Evolutionary conservation across 2,113 vertebrate species (phyloP), one percentile per base, ranked within the genome.

Genomic region (Podiceps cristatus): DNA sequence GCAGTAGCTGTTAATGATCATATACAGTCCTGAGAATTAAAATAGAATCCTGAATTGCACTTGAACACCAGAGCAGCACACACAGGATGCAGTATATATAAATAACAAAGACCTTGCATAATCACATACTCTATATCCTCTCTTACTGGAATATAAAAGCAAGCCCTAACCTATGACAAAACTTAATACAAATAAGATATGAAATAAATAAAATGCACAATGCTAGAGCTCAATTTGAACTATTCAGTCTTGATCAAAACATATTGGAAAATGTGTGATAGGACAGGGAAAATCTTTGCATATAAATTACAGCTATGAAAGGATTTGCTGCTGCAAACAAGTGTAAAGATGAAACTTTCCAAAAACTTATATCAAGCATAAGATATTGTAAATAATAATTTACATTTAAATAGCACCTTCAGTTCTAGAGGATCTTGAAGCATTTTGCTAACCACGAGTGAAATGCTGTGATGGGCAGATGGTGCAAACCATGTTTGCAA

Each of bases 41-140:
- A 97, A 96, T 96, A 95, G 93, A 96, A 96, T 67, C 77, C 93
- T 67, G 85, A 81, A 93, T 97, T 96, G 96, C 87, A 79, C 86
- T 95, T 77, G 89, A 95, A 87, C 90, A 87, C 83, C 59, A 19
- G 93, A 93, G 82, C 63, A 71, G 91, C 88, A 81, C 82, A 84
- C 95, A 91, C 13, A 78, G 93, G 96, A 96, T 93, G 97, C 95
- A 86, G 94, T 75, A 95, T 93, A 91, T 96, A 97, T 96, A 97
- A 97, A 97, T 97, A 97, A 97, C 97, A 98, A 98, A 98, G 91
- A 81, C 97, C 96, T 95, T 60, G 95, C 96, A 98, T 96, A 97
- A 96, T 97, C 96, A 97, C 95, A 93, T n/a, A 90, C 89, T 94
- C 94, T 96, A 72, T 96, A 97, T 96, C 96, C 86, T 91, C 95